Percentiles rank a stretch among this genome's conserved stretches.
These are phyloP conservation scores for Oasisia sp. DNA, from an alignment of 2,888 invertebrate species.

Conservation along the genomic window DNA sequence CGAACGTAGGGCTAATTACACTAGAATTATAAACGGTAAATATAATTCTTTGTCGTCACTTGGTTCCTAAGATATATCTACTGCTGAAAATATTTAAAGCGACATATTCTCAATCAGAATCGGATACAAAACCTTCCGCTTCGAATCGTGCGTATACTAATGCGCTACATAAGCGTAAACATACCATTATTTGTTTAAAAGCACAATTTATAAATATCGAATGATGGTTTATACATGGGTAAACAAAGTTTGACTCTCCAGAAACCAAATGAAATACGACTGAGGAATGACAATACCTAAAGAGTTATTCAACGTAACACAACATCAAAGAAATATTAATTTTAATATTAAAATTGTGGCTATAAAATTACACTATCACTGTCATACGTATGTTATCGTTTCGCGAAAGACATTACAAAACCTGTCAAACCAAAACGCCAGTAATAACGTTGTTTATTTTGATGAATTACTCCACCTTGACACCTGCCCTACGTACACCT, in stretches of 20 bases:
- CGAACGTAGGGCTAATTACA: not conserved
- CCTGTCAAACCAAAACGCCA: not conserved
- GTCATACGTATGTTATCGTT: not conserved
- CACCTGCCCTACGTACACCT: not conserved
- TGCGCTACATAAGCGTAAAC: no score
- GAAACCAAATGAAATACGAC: no score
- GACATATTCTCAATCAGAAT: not conserved
- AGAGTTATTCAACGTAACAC: no score
- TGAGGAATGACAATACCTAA: no score
- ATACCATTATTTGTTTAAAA: no score
- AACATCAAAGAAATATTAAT: no score
- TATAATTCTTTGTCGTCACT: not conserved
- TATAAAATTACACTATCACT: not conserved
- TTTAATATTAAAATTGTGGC: no score
- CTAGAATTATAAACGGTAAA: not conserved
- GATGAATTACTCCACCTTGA: not conserved
- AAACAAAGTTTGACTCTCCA: no score
- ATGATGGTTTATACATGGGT: no score
- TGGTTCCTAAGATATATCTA: not conserved
- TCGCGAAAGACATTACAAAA: not conserved
- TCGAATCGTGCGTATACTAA: no score
- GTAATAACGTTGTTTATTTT: not conserved
- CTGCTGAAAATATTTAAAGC: not conserved
- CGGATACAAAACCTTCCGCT: not conserved
- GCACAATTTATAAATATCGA: no score